Evolutionary conservation across 2,113 vertebrate genomes (phyloP).

Genomic region (Corythornis madagascariensis): DNA sequence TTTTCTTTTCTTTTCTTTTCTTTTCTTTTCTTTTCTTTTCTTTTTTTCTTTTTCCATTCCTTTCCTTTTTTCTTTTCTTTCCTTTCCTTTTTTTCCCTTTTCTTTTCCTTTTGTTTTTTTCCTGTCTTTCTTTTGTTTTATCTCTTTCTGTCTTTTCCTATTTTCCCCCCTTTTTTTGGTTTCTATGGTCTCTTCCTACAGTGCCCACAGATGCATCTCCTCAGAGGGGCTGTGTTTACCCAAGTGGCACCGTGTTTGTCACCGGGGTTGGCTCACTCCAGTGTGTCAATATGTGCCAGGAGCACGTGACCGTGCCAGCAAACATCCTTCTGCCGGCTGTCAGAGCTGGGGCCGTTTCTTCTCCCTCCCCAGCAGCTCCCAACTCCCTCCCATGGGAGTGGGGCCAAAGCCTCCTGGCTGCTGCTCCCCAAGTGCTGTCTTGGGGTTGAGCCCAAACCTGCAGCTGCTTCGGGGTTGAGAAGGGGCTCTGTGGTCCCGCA

Average conservation of each 20-base stretch:
- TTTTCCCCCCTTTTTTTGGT: too few species aligned
- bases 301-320: not conserved
- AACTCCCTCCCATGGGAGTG: rapidly evolving
- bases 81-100: too few species aligned
- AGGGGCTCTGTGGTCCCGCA: not conserved
- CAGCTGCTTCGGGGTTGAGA: not conserved
- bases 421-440: not conserved
- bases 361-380: not conserved
- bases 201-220: not conserved
- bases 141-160: rapidly evolving
- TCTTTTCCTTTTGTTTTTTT: too few species aligned
- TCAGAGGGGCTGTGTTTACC: not conserved
- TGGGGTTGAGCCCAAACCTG: not conserved
- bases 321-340: conserved; percentile 2
- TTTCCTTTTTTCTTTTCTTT: too few species aligned
- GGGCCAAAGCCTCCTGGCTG: not conserved
- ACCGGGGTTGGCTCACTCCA: not conserved
- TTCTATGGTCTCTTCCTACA: not conserved
- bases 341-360: not conserved
- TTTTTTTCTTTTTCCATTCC: too few species aligned
- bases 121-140: not conserved
- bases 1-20: not conserved
- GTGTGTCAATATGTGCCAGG: conserved; percentile 31
- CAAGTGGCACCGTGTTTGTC: conserved; percentile 27
- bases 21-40: too few species aligned